Evolutionary conservation across 2,113 vertebrate genomes (phyloP), one percentile per base, ranked within the genome.

Genomic region (Neogobius melanostomus): DNA sequence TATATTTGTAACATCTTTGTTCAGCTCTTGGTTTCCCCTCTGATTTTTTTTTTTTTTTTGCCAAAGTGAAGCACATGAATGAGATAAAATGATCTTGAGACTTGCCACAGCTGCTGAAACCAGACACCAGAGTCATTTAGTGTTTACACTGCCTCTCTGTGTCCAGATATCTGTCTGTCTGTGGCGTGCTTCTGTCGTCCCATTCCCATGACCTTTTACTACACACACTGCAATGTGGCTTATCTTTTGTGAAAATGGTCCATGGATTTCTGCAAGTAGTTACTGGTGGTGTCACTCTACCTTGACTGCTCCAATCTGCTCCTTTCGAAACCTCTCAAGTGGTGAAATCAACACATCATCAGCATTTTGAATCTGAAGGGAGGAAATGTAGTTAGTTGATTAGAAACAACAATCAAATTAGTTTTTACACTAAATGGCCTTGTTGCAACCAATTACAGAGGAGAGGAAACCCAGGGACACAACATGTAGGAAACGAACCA

Each of bases 291-390:
- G 28, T 36, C 28, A 36, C 28, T 36, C 90, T 95, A 99, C 98
- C 94, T 99, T 99, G 52, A 96, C 98, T 57, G 97, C 98, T 60
- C 96, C 97, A 15, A 99, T 99, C 91, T 99, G 98, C 74, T 99
- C 97, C 91, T 98, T 99, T 28, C 98, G 95, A 87, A 99, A 99
- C 84, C 95, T 98, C 89, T 99, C 98, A 66, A 99, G 93, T 0
- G 98, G 98, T 5, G 95, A 95, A 90, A 99, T 99, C 91, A 99
- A 87, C 71, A 99, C 96, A 59, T 99, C 97, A 74, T 99, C 97
- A 11, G 98, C 98, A 7, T 98, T 99, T 88, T 99, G 98, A 88
- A 99, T 98, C 98, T 99, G 91, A 84, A 36, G 28, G 28, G 92
- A 69, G 11, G 68, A 10, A 43, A 75, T 63, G 36, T 61, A 42